Conservation (phyloP, 1,140 invertebrate genomes). For the Drosophila pectinifera region DNA sequence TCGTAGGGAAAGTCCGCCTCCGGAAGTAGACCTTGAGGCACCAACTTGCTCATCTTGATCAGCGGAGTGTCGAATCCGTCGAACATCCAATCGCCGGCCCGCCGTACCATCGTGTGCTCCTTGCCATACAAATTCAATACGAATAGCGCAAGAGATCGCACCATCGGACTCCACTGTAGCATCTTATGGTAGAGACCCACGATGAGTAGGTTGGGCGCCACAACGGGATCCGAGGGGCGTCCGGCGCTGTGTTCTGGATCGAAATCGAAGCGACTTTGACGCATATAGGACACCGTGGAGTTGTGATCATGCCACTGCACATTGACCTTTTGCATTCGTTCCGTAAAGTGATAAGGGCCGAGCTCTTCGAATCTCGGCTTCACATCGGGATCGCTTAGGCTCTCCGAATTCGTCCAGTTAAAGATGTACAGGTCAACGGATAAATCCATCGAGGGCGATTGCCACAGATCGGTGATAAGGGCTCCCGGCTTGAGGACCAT, state of each 20-base stretch:
- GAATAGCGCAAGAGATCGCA: constrained; percentile 87
- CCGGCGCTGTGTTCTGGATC: constrained; percentile 90
- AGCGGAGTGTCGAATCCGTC: constrained; percentile 90
- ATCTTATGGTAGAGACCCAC: constrained; percentile 83
- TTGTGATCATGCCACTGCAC: constrained; percentile 90
- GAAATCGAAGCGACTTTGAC: constrained; percentile 89
- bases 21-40: constrained; percentile 84
- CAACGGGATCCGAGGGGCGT: constrained; percentile 89
- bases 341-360: constrained; percentile 91
- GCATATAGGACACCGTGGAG: constrained; percentile 92
- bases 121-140: constrained; percentile 86
- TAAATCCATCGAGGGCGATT: constrained; percentile 90
- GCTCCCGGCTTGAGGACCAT: constrained; percentile 85
- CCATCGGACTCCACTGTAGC: constrained; percentile 84
- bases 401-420: constrained; percentile 92
- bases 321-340: constrained; percentile 88
- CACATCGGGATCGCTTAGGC: constrained; percentile 85
- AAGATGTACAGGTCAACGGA: constrained; percentile 91
- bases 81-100: constrained; percentile 90
- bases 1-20: constrained; percentile 87
- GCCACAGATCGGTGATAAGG: constrained; percentile 88
- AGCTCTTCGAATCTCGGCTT: constrained; percentile 89
- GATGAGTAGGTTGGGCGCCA: constrained; percentile 92
- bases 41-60: constrained; percentile 87
- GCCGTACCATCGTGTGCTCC: constrained; percentile 87